Percentiles rank a stretch among this genome's conserved stretches.
These are phyloP conservation scores for Natrix natrix DNA, from an alignment of 2,797 vertebrate genomes.

Conservation along the genomic window DNA sequence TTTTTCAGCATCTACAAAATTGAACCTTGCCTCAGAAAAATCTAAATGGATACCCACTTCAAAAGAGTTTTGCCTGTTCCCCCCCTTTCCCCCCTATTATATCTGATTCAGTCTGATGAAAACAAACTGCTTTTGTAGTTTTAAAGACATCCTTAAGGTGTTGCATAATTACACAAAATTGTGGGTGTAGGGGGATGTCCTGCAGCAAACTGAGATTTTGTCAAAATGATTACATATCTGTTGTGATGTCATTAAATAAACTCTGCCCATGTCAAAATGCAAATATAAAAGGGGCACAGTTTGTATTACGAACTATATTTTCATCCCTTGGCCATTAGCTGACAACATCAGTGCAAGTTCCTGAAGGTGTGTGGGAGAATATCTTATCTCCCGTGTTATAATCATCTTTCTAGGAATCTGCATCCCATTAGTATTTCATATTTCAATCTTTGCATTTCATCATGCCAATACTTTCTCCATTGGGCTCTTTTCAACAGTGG, in stretches of 20 bases:
- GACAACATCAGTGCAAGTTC: background rate
- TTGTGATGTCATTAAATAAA: background rate
- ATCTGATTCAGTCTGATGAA: background rate
- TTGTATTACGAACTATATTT: background rate
- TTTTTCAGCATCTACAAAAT: background rate
- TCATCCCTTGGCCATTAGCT: background rate
- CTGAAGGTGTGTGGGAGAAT: background rate
- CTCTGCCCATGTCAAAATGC: background rate
- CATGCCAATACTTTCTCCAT: background rate
- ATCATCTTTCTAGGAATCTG: background rate
- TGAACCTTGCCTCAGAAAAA: background rate
- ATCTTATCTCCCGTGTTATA: background rate
- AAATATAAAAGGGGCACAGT: background rate
- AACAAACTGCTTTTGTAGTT: background rate
- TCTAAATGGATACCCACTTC: background rate
- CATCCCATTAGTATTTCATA: background rate
- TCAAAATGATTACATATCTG: background rate
- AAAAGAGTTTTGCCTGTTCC: background rate
- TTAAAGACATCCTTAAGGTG: background rate
- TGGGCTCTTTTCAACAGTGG: background rate
- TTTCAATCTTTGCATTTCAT: background rate
- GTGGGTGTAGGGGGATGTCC: background rate
- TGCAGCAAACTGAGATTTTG: background rate
- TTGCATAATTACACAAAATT: background rate
- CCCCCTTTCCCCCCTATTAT: fast-evolving